phyloP scores from a whole-genome alignment of 2,797 vertebrate genomes.

The Chaunax sp. region DNA sequence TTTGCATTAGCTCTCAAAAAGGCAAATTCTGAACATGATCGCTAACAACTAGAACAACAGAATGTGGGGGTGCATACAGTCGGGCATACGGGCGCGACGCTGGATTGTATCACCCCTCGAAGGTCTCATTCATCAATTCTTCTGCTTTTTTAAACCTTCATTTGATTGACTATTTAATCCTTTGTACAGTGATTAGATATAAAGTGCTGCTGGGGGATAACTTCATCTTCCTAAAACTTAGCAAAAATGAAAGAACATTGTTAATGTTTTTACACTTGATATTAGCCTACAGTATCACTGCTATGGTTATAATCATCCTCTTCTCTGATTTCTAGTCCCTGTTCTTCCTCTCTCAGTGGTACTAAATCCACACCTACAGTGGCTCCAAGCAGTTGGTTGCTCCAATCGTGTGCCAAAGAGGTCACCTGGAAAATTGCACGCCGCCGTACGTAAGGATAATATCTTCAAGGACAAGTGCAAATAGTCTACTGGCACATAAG shows the following conservation, averaged over 20 bases:
- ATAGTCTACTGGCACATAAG: slow-evolving; percentile 99
- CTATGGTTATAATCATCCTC: slow-evolving; percentile 83
- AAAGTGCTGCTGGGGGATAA: slow-evolving; percentile 98
- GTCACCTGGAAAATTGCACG: slow-evolving; percentile 95
- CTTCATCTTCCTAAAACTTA: slow-evolving; percentile 91
- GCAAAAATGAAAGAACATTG: slow-evolving; percentile 84
- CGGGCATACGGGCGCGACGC: slow-evolving; percentile 80
- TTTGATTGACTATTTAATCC: slow-evolving; percentile 86
- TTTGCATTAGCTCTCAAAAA: slow-evolving; percentile 93
- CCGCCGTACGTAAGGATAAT: slow-evolving; percentile 90
- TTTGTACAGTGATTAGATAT: slow-evolving; percentile 98
- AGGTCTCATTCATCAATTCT: slow-evolving; percentile 57
- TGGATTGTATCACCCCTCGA: slow-evolving; percentile 84
- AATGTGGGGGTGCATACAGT: slow-evolving; percentile 81
- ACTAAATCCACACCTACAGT: slow-evolving; percentile 88
- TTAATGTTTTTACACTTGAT: slow-evolving; percentile 85
- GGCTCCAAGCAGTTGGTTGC: slow-evolving; percentile 87
- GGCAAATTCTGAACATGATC: slow-evolving; percentile 94
- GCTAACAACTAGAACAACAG: slow-evolving; percentile 92
- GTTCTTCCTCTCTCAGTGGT: slow-evolving; percentile 90
- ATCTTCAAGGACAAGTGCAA: slow-evolving; percentile 99
- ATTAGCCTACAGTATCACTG: slow-evolving; percentile 88
- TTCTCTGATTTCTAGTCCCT: slow-evolving; percentile 92
- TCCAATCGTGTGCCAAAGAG: slow-evolving; percentile 91
- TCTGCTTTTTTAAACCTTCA: slow-evolving; percentile 69